Evolutionary conservation across 2,888 invertebrate genomes (phyloP), one percentile per base, ranked within the genome.

Genomic region (Clistopyga incitator): DNA sequence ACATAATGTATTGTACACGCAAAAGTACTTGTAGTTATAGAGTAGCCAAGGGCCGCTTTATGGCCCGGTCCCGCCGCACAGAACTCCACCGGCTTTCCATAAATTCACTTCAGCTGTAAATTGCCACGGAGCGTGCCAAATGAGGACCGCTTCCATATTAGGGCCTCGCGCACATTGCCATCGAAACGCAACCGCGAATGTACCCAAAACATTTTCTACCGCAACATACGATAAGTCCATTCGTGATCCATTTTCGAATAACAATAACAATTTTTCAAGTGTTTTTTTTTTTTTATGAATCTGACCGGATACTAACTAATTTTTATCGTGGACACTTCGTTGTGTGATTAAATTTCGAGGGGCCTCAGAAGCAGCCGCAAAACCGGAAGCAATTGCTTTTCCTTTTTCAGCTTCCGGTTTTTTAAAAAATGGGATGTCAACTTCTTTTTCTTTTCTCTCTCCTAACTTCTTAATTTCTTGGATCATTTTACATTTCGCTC

Each of bases 51-150:
- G 81, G 67, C 15, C 78, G 67, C 54, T 83, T 82, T 81, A 85
- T 68, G 76, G 76, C 61, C 81, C 61, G 71, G 54, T 70, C 47
- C 65, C 78, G 59, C 75, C 70, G n/a, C n/a, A 11, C 45, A 25
- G 38, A 45, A 45, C 13, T 45, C 11, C 42, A 23, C 47, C 6
- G 23, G 84, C 90, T 90, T 91, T 89, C 88, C 90, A 90, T 91
- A 90, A 92, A 92, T 91, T 88, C 90, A 89, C 91, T 90, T 89
- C 88, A 90, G 89, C 87, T 90, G 89, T 91, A 90, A 91, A 92
- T 91, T 87, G 88, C 84, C 72, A 59, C 23, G 67, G 85, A 89
- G 87, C 89, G 86, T 86, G 84, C 87, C 88, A 89, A 91, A 90
- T 88, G 88, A 89, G 87, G 86, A 86, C 87, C 87, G 82, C 83